These are phyloP conservation scores for Rhyzopertha dominica DNA, from an alignment of 1,140 invertebrate species.

Conservation along the genomic window DNA sequence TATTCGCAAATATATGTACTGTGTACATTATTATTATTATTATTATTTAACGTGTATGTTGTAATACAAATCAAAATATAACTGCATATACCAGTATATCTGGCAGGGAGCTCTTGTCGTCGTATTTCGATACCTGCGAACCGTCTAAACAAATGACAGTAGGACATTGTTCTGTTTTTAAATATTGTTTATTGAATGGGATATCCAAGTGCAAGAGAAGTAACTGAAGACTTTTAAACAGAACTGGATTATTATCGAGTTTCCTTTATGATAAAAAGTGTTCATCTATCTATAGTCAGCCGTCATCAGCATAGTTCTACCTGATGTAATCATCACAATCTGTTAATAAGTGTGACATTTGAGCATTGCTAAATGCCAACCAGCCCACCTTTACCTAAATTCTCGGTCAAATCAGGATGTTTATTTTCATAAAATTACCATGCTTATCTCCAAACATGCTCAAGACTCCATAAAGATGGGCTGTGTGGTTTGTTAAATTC, in stretches of 20 bases:
- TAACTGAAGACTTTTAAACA: constrained; percentile 22
- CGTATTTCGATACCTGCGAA: constrained; percentile 29
- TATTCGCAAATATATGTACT: constrained; percentile 21
- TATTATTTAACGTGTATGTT: neutral
- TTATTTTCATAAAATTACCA: too few species aligned
- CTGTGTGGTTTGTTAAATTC: too few species aligned
- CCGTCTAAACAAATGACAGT: constrained; percentile 36
- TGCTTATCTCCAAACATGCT: too few species aligned
- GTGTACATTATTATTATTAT: constrained; percentile 16
- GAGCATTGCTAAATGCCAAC: constrained; percentile 4
- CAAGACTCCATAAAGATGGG: too few species aligned
- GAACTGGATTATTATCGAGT: constrained; percentile 6
- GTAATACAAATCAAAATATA: constrained; percentile 5
- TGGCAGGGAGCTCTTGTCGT: constrained; percentile 21
- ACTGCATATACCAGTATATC: constrained; percentile 21
- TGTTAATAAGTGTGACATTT: constrained; percentile 17
- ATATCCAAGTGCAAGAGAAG: constrained; percentile 29
- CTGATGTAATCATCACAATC: constrained; percentile 31
- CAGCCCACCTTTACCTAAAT: too few species aligned
- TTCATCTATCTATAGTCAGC: constrained; percentile 38
- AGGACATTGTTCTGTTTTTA: constrained; percentile 45
- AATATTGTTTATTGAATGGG: constrained; percentile 42
- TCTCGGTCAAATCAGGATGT: too few species aligned
- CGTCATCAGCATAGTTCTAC: constrained; percentile 29
- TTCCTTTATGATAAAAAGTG: constrained; percentile 39